Evolutionary conservation across 2,797 vertebrate species (phyloP).

Genomic region (Alectoris magna): DNA sequence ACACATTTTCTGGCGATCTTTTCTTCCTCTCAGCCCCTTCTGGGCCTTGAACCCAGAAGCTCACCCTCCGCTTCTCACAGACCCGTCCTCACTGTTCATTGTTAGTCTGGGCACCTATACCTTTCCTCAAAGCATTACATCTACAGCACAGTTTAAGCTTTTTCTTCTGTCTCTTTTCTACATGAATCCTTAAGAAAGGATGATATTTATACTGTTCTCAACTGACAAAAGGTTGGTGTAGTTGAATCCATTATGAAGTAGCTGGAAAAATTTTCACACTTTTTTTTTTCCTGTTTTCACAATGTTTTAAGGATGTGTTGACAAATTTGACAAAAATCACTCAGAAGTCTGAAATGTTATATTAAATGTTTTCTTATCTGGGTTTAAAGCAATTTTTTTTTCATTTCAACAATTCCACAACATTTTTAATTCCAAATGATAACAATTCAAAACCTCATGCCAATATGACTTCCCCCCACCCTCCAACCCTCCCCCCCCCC

Average conservation of each 20-base stretch:
- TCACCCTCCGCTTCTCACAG: not conserved
- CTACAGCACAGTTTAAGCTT: not conserved
- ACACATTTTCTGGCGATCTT: not conserved
- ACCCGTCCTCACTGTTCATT: not conserved
- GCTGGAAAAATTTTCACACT: conserved; percentile 10
- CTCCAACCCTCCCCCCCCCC: no score
- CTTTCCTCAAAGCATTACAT: not conserved
- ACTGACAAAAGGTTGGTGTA: conserved; percentile 24
- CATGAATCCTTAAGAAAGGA: not conserved
- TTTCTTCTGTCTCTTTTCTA: not conserved
- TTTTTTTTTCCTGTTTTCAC: conserved; percentile 37
- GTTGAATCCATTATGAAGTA: conserved; percentile 21
- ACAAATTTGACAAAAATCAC: conserved; percentile 63
- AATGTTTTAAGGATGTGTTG: conserved; percentile 44
- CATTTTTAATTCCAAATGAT: not conserved
- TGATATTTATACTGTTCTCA: not conserved
- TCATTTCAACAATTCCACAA: not conserved
- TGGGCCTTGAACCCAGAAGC: not conserved
- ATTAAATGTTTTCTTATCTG: conserved; percentile 51
- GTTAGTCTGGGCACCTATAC: not conserved
- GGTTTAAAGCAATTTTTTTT: not conserved
- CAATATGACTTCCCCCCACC: not conserved
- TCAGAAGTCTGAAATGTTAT: conserved; percentile 32
- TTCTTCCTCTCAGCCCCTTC: not conserved
- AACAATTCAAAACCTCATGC: not conserved